A percentile compares a stretch with the other conserved stretches of the same genome.
phyloP scores from a whole-genome alignment of 2,113 vertebrate species.

The Microcebus tavaratra region DNA sequence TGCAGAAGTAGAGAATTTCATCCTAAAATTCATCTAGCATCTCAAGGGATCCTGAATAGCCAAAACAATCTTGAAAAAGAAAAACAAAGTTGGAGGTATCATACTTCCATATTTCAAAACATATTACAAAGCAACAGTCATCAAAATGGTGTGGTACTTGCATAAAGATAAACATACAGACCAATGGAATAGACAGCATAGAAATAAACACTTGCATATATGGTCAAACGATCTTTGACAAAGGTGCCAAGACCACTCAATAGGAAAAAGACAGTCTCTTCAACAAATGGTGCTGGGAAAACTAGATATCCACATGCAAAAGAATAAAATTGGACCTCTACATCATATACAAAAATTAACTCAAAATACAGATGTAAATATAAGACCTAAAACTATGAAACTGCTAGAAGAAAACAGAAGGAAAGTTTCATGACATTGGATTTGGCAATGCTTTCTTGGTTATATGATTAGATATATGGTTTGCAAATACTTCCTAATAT shows the following conservation, averaged over 20 bases:
- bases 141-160: background rate
- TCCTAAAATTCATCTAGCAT: background rate
- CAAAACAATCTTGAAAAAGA: background rate
- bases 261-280: background rate
- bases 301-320: background rate
- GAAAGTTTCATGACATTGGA: background rate
- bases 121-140: background rate
- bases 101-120: background rate
- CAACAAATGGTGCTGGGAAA: background rate
- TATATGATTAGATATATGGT: no score
- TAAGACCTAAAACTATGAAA: background rate
- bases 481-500: no score
- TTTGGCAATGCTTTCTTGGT: background rate
- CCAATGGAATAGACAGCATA: background rate
- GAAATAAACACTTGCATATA: background rate
- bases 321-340: background rate
- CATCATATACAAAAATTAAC: background rate
- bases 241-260: background rate
- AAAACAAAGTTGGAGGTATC: background rate
- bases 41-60: background rate
- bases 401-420: slow-evolving; percentile 17
- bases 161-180: background rate
- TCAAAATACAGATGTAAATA: background rate
- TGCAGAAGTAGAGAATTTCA: background rate
- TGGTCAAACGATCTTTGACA: background rate